phyloP scores from a whole-genome alignment of 2,797 vertebrate genomes.

The Eremophila alpestris region DNA sequence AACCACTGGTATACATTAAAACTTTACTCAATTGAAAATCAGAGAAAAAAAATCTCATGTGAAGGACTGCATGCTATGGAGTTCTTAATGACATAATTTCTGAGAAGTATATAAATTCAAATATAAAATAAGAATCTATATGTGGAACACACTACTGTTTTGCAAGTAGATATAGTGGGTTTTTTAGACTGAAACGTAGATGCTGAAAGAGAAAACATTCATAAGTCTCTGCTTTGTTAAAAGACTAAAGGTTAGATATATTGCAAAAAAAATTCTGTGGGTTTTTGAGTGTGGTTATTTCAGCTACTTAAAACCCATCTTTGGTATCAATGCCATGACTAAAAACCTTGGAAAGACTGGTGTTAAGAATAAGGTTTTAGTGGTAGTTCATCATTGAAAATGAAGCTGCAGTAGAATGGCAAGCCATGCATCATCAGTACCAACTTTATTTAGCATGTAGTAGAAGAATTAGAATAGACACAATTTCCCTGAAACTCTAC shows the following conservation, averaged over 20 bases:
- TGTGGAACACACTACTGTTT: not conserved
- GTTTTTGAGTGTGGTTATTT: not conserved
- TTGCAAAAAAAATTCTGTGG: not conserved
- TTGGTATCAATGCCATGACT: not conserved
- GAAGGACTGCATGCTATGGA: not conserved
- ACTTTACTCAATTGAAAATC: not conserved
- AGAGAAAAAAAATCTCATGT: too few relatives aligned
- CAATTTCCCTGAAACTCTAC: not conserved
- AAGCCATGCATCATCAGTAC: not conserved
- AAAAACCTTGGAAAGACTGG: not conserved
- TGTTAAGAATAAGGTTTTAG: not conserved
- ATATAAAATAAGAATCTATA: not conserved
- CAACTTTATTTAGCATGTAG: not conserved
- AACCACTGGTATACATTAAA: not conserved
- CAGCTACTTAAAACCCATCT: not conserved
- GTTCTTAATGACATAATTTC: not conserved
- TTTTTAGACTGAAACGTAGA: not conserved
- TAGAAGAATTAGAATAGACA: not conserved
- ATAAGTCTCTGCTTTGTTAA: not conserved
- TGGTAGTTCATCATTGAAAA: not conserved
- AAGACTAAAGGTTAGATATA: not conserved
- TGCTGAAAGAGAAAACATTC: not conserved
- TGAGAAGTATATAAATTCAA: not conserved
- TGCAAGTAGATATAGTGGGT: not conserved
- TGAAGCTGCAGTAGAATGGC: not conserved